Evolutionary conservation across 2,113 vertebrate species (phyloP).

Genomic region (Urocitellus parryii): DNA sequence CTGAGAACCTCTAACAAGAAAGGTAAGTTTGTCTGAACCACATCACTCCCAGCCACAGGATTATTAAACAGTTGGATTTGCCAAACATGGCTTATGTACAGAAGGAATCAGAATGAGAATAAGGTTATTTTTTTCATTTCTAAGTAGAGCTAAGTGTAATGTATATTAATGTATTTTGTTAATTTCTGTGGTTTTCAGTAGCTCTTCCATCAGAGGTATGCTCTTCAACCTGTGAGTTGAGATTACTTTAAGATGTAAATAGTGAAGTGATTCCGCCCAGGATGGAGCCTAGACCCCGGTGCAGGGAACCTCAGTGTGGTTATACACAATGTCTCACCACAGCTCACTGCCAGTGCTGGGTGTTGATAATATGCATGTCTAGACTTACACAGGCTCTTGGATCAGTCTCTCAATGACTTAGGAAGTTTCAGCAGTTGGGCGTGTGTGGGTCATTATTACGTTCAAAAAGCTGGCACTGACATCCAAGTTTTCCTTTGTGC

Average conservation of each 20-base stretch:
- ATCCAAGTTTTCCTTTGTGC: conserved; percentile 21
- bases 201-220: background rate
- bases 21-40: background rate
- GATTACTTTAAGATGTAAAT: background rate
- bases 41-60: background rate
- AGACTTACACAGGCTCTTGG: conserved; percentile 23
- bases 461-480: background rate
- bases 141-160: background rate
- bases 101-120: background rate
- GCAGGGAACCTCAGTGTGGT: background rate
- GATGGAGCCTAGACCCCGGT: background rate
- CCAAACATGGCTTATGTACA: background rate
- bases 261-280: background rate
- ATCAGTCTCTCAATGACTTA: background rate
- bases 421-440: background rate
- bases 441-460: background rate
- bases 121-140: background rate
- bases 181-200: background rate
- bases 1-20: background rate
- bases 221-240: background rate
- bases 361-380: background rate
- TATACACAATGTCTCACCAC: background rate
- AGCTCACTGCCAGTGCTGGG: background rate
- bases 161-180: background rate
- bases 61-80: background rate